Conservation (phyloP, 2,797 vertebrate species). For the Myotis findleyi region DNA sequence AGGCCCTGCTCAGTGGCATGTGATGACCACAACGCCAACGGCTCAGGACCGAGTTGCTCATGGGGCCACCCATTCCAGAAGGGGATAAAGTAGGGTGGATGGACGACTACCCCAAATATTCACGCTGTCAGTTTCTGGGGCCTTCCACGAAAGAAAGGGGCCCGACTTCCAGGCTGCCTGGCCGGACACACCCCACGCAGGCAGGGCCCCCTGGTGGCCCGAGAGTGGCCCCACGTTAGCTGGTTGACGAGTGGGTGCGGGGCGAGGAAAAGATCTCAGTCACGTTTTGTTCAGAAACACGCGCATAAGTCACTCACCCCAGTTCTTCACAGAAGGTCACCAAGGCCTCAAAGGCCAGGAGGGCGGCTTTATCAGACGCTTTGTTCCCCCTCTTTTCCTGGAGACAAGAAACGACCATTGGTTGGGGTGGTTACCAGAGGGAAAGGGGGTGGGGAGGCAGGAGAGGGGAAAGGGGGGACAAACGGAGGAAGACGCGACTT, state of each 20-base stretch:
- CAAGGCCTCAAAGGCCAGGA: constrained; percentile 95
- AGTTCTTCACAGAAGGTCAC: constrained; percentile 94
- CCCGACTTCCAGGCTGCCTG: background rate
- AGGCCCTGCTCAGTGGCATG: background rate
- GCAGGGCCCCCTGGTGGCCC: background rate
- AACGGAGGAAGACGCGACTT: background rate
- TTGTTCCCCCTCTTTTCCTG: constrained; percentile 95
- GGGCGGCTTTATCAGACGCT: constrained; percentile 91
- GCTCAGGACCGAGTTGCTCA: background rate
- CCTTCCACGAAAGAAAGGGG: background rate
- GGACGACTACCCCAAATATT: background rate
- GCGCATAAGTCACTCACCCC: constrained; percentile 89
- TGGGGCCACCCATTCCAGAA: background rate
- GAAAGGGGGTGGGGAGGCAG: background rate
- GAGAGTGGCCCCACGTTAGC: background rate
- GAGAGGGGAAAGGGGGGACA: background rate
- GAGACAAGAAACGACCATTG: constrained; percentile 38
- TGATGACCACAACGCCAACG: background rate
- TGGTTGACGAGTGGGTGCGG: background rate
- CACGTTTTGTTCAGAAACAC: background rate
- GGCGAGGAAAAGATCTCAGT: background rate
- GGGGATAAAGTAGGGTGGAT: no score
- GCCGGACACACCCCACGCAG: background rate
- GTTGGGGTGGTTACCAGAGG: background rate
- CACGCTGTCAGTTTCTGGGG: background rate